Evolutionary conservation across 2,888 invertebrate species (phyloP), one percentile per base, ranked within the genome.

Genomic region (Zeuzera pyrina): DNA sequence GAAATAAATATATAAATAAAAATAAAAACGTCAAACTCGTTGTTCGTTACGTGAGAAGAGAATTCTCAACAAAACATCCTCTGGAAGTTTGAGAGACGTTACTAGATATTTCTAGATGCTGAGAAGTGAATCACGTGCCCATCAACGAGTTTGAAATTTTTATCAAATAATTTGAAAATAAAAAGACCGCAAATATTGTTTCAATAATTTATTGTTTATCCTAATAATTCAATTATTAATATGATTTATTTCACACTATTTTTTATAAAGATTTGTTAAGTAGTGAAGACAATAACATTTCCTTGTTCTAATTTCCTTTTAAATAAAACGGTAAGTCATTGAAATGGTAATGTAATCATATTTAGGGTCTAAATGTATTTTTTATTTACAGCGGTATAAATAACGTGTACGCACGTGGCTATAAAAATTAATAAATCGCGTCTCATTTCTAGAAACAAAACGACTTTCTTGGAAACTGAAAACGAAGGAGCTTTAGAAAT

Each of bases 181-280:
- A 6, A 13, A 26, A 26, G 15, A 28, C 15, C 14, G 15, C 14
- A 28, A 10, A 12, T 13, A 27, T 14, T 15, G 27, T 30, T 66
- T 69, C 67, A 77, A 77, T 79, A 76, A 78, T 79, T 81, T 81
- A 79, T 81, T 70, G 58, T 67, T n/a, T 78, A 78, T 64, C 52
- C 74, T 79, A 79, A 69, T 79, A 76, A 78, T 77, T 76, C 68
- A 76, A 74, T 77, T 67, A 69, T 64, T 60, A 69, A 63, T 64
- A 67, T 59, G 44, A 45, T 49, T 65, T 53, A 67, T 65, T 67
- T 64, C 69, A 62, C 65, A 67, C 71, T 76, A 74, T 67, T 62
- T 51, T 52, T 58, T 57, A 28, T 36, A 65, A 57, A 59, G 45
- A 52, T 53, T 60, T 53, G 51, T 69, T 68, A 70, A 69, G 58